phyloP scores from a whole-genome alignment of 2,888 invertebrate species.

The Brachynemurus nebulosus region DNA sequence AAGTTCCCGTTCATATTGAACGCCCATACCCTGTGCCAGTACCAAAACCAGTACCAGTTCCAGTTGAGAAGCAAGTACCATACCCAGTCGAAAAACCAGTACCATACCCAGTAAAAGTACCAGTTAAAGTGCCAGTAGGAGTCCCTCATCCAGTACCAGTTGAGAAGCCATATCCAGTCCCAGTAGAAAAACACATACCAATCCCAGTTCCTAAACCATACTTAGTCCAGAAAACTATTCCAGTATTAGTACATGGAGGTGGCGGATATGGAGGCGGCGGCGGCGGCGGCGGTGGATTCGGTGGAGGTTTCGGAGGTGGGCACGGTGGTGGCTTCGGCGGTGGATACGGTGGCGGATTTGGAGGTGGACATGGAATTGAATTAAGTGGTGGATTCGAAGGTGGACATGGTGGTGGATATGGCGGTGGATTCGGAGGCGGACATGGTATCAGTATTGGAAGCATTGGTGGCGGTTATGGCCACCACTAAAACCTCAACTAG shows the following conservation, averaged over 20 bases:
- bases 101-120: conserved; percentile 34
- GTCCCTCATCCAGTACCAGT: conserved; percentile 34
- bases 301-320: conserved; percentile 4
- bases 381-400: not conserved
- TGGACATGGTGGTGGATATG: conserved; percentile 5
- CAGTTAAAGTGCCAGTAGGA: conserved; percentile 36
- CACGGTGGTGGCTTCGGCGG: not conserved
- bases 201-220: conserved; percentile 1
- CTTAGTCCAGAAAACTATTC: too few species aligned
- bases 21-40: conserved; percentile 40
- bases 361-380: not conserved
- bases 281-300: conserved; percentile 1
- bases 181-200: conserved; percentile 7
- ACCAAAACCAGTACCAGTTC: conserved; percentile 26
- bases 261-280: conserved; percentile 3
- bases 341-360: not conserved
- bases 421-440: conserved; percentile 22
- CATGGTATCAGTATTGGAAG: conserved; percentile 24
- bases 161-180: conserved; percentile 25
- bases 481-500: conserved; percentile 7
- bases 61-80: conserved; percentile 12
- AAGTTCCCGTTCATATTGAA: conserved; percentile 38
- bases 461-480: conserved; percentile 8
- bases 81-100: conserved; percentile 3
- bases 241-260: too few species aligned